Evolutionary conservation across 2,888 invertebrate genomes (phyloP).

Genomic region (Clanis bilineata): DNA sequence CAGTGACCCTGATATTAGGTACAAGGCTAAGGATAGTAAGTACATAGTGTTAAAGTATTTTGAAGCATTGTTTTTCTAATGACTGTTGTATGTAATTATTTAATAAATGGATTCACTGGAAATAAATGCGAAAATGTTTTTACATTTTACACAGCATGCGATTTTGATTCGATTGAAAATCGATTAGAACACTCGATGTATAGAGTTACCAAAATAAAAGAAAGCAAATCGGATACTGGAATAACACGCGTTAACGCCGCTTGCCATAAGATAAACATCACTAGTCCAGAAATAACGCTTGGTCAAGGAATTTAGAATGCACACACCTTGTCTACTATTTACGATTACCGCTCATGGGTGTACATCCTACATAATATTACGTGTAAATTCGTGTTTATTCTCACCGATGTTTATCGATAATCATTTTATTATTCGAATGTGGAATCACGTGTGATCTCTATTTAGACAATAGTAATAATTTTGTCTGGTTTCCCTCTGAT

Average conservation of each 20-base stretch:
- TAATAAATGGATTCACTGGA: conserved; percentile 21
- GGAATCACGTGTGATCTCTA: not conserved
- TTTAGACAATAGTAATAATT: not conserved
- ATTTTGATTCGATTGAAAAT: conserved; percentile 43
- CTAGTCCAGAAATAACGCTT: conserved; percentile 64
- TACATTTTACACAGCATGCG: conserved; percentile 19
- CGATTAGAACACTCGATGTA: conserved; percentile 51
- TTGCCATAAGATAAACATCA: conserved; percentile 64
- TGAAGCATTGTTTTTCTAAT: too few species aligned
- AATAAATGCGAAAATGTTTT: conserved; percentile 30
- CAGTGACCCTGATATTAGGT: too few species aligned
- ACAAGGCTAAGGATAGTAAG: too few species aligned
- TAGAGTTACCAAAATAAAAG: conserved; percentile 69
- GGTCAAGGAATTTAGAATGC: conserved; percentile 57
- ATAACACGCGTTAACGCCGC: conserved; percentile 60
- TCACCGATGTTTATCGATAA: not conserved
- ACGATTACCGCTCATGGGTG: conserved; percentile 33
- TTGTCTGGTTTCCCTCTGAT: too few species aligned
- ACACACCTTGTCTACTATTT: conserved; percentile 51
- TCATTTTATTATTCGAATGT: not conserved
- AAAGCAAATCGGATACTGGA: conserved; percentile 65
- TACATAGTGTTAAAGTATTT: too few species aligned
- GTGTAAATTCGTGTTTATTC: not conserved
- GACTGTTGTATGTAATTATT: too few species aligned
- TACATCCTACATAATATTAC: not conserved